Percentiles rank a stretch among this genome's conserved stretches.
These are phyloP conservation scores for Bolinopsis microptera DNA, from an alignment of 37 sponge, comb jelly and placozoan genomes.

Conservation along the genomic window DNA sequence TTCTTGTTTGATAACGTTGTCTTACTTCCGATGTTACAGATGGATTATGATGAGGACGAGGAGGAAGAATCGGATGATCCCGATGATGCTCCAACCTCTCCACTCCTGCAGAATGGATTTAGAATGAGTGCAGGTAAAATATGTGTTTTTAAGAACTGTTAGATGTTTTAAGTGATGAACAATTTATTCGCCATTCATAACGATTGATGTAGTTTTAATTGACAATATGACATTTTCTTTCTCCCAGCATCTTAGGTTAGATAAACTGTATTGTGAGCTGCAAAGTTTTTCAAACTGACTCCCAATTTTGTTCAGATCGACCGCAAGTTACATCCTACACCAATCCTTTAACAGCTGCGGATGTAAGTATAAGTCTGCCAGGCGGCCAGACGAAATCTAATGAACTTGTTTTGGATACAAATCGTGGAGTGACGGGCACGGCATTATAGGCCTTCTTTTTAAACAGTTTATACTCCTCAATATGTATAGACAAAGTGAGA, in stretches of 20 bases:
- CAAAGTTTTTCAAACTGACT: no score
- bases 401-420: not conserved
- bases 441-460: not conserved
- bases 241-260: not conserved
- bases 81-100: conserved; percentile 25
- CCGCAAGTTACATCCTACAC: conserved; percentile 29
- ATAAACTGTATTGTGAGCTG: no score
- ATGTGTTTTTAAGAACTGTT: not conserved
- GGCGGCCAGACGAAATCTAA: not conserved
- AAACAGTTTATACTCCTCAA: not conserved
- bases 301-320: not conserved
- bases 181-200: no score
- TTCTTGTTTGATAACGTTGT: no score
- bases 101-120: conserved; percentile 35
- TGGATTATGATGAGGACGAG: no score
- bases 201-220: no score
- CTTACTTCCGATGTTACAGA: no score
- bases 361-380: not conserved
- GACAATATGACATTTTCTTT: not conserved
- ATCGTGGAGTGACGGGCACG: not conserved
- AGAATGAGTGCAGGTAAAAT: conserved; percentile 22
- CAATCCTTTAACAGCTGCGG: not conserved
- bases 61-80: not conserved
- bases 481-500: not conserved
- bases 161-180: no score